A percentile compares a stretch with the other conserved stretches of the same genome.
These are phyloP conservation scores for Bagarius yarrelli DNA, from an alignment of 2,113 vertebrate genomes.

Conservation along the genomic window DNA sequence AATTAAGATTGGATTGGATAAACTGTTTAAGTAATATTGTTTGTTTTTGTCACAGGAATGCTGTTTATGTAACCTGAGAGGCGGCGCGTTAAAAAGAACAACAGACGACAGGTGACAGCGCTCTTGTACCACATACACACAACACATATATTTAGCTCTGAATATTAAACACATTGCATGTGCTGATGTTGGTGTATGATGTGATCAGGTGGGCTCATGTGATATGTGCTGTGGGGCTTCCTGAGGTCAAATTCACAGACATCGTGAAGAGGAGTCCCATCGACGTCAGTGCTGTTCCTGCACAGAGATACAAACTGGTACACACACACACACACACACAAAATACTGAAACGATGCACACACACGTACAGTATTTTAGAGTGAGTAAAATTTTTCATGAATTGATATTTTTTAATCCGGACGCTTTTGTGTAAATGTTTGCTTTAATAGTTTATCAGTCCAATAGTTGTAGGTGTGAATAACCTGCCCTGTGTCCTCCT, in stretches of 20 bases:
- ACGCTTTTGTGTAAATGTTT: no score
- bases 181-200: neutral
- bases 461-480: neutral
- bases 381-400: no score
- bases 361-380: neutral
- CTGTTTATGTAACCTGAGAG: slow-evolving; percentile 94
- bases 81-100: slow-evolving; percentile 92
- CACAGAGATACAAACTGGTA: slow-evolving; percentile 93
- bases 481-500: slow-evolving; percentile 6
- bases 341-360: neutral
- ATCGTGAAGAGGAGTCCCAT: slow-evolving; percentile 85
- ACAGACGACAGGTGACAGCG: slow-evolving; percentile 83
- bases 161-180: no score
- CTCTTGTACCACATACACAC: neutral
- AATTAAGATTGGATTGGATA: neutral
- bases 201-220: slow-evolving; percentile 89
- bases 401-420: no score
- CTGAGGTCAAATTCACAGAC: slow-evolving; percentile 89
- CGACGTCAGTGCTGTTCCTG: slow-evolving; percentile 87
- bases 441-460: no score
- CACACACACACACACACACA: slow-evolving; percentile 62
- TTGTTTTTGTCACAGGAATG: slow-evolving; percentile 78
- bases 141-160: no score
- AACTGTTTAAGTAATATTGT: neutral
- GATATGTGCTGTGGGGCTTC: slow-evolving; percentile 91